phyloP scores from a whole-genome alignment of 2,888 invertebrate genomes.

The Parnassius glacialis region DNA sequence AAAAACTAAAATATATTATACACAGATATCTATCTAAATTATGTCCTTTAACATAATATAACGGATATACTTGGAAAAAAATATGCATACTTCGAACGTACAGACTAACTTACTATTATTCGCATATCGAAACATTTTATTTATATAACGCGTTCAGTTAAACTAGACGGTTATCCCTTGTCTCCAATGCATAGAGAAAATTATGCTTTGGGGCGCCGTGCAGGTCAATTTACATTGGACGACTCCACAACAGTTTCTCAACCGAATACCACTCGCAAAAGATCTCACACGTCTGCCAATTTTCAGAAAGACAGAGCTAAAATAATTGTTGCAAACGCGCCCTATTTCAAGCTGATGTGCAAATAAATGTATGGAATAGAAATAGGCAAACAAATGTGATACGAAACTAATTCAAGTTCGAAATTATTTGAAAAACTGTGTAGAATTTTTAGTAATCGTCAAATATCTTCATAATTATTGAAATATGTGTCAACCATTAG shows the following conservation, averaged over 20 bases:
- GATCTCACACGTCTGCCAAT: conserved; percentile 78
- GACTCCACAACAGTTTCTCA: conserved; percentile 72
- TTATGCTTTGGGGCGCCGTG: conserved; percentile 43
- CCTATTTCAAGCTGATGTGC: conserved; percentile 74
- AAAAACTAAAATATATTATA: not conserved
- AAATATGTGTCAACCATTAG: too few species aligned
- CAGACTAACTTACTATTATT: conserved; percentile 72
- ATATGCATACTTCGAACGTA: conserved; percentile 45
- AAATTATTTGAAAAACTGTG: conserved; percentile 50
- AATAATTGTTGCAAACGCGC: conserved; percentile 79
- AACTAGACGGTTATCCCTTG: conserved; percentile 54
- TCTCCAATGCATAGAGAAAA: conserved; percentile 35
- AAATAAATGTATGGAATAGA: conserved; percentile 48
- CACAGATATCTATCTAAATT: not conserved
- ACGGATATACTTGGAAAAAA: conserved; percentile 4
- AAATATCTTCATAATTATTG: too few species aligned
- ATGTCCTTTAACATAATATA: not conserved
- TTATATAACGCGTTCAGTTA: conserved; percentile 67
- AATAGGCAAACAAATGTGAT: too few species aligned
- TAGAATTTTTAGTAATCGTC: too few species aligned
- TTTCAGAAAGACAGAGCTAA: conserved; percentile 80
- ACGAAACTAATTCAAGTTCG: conserved; percentile 45
- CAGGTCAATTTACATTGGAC: conserved; percentile 53
- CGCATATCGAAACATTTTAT: conserved; percentile 76
- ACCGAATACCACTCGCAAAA: conserved; percentile 77